Conservation (phyloP, 2,113 vertebrate genomes). For the Phocoena sinus region DNA sequence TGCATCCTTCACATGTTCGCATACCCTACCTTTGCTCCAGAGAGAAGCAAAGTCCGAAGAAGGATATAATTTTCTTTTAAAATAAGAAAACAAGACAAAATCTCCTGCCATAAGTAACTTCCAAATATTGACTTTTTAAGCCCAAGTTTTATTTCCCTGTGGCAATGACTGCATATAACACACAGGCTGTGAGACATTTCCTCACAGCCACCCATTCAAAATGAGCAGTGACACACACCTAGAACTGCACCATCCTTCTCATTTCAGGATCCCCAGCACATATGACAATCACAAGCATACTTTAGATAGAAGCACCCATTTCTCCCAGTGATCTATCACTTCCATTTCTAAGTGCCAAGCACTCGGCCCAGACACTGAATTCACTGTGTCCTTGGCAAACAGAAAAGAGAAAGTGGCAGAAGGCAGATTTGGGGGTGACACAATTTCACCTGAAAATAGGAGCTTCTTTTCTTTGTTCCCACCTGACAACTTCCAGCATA, state of each 20-base stretch:
- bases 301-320: not conserved
- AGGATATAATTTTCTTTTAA: conserved; percentile 35
- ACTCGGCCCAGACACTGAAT: not conserved
- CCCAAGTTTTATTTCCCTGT: conserved; percentile 29
- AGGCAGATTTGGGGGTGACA: not conserved
- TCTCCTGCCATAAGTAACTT: not conserved
- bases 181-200: not conserved
- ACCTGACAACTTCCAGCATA: conserved; percentile 6
- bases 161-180: not conserved
- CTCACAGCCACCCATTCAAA: not conserved
- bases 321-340: not conserved
- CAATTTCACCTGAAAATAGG: not conserved
- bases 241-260: not conserved
- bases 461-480: not conserved
- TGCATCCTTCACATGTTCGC: not conserved
- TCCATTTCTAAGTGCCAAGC: not conserved
- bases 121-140: not conserved
- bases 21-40: not conserved
- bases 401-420: not conserved
- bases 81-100: conserved; percentile 23
- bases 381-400: not conserved
- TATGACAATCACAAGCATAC: not conserved
- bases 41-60: not conserved
- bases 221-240: not conserved
- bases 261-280: not conserved